A percentile compares a stretch with the other conserved stretches of the same genome.
phyloP scores from a whole-genome alignment of 37 sponge, comb jelly and placozoan species.

The Crambe crambe region DNA sequence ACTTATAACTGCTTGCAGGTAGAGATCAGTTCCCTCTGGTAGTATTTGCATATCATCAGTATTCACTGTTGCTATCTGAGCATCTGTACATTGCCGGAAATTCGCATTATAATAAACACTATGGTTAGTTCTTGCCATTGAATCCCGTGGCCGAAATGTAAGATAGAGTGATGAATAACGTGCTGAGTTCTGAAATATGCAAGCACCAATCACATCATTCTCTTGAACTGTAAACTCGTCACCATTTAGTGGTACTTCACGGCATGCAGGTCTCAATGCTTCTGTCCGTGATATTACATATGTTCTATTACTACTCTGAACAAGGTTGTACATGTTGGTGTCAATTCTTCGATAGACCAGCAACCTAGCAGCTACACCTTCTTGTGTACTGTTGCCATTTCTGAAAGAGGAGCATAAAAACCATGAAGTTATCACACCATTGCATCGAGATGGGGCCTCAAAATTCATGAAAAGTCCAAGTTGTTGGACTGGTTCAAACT shows the following conservation, averaged over 20 bases:
- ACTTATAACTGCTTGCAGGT: no score
- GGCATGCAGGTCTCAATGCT: no score
- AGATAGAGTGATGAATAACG: neutral
- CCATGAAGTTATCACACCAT: conserved; percentile 1
- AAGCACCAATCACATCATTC: neutral
- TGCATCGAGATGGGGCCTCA: neutral
- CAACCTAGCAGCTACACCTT: neutral
- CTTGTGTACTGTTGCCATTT: no score
- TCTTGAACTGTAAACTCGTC: neutral
- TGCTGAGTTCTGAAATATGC: neutral
- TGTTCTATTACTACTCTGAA: neutral
- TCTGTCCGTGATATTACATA: no score
- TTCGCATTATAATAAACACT: no score
- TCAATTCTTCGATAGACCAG: neutral
- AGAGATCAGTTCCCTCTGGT: no score
- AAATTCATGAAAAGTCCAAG: neutral
- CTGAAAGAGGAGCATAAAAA: neutral
- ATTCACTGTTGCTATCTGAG: no score
- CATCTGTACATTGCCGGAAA: no score
- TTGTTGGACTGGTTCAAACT: neutral
- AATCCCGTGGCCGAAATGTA: no score
- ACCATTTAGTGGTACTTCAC: no score
- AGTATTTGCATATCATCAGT: no score
- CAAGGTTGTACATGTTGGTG: neutral
- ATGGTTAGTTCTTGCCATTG: no score